A percentile compares a stretch with the other conserved stretches of the same genome.
phyloP scores from a whole-genome alignment of 2,113 vertebrate species.

The Corythornis madagascariensis region DNA sequence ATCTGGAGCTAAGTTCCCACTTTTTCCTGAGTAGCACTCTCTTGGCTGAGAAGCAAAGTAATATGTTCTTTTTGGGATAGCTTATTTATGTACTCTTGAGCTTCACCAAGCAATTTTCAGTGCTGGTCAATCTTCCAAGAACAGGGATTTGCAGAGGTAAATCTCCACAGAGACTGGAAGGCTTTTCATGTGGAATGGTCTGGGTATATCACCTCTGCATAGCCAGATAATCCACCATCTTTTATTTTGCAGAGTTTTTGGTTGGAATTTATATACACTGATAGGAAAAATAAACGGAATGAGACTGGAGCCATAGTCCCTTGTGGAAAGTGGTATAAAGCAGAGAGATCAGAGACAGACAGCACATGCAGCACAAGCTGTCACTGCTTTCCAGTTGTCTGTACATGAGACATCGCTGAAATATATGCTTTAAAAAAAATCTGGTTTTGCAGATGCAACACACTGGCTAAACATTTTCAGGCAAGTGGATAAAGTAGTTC shows the following conservation, averaged over 20 bases:
- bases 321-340: not conserved
- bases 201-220: not conserved
- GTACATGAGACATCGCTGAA: not conserved
- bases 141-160: not conserved
- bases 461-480: not conserved
- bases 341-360: not conserved
- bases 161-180: not conserved
- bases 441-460: not conserved
- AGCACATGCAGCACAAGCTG: not conserved
- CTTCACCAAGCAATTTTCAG: constrained; percentile 37
- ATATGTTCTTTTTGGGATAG: not conserved
- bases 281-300: not conserved
- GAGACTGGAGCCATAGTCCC: not conserved
- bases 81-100: constrained; percentile 37
- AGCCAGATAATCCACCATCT: not conserved
- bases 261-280: not conserved
- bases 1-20: constrained; percentile 8
- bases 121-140: not conserved
- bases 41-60: constrained; percentile 17
- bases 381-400: not conserved
- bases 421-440: not conserved
- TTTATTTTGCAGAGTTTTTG: not conserved
- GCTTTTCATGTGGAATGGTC: not conserved
- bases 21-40: constrained; percentile 24
- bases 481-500: not conserved